Base-by-base conservation (phyloP, 2,113 vertebrate species). In the Aegypius monachus region DNA sequence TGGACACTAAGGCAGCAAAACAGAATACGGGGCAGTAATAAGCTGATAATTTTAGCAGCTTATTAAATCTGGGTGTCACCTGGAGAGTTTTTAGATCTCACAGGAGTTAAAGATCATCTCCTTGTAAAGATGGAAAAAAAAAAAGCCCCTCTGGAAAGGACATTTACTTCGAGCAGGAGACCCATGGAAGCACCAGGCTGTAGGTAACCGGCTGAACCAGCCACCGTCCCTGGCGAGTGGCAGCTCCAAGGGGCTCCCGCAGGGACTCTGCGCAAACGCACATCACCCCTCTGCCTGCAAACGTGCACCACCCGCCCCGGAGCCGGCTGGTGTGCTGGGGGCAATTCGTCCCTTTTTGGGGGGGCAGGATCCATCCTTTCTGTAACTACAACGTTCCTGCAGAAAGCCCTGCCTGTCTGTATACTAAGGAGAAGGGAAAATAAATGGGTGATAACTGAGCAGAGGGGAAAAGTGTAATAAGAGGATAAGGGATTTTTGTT, bases 211-310 rank as follows among this genome's bases (percentile, higher is more conserved):
- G 36, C 40, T 45, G 72, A 48, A 67, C 9, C 32, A 48, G 47
- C 17, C 52, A 29, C 56, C 1, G 2, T 32, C 45, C 52, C 67
- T 2, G 16, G 20, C 1, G 2, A 81, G 62, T 1, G 11, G 71
- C 78, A 86, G 81, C 59, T 79, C 38, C 52, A 3, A 47, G 25
- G 52, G 58, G 70, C 53, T 77, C 45, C 26, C 13, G 17, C 14
- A 15, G 48, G 61, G 71, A 29, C 53, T 31, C 21, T 29, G 47
- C 1, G 23, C 2, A 20, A 42, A 53, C 0, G 4, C 29, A 20
- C 14, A 18, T 42, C 52, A 16, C 15, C 14, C 2, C 0, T 16
- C 26, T 11, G 22, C 5, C 7, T 18, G 42, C 42, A 22, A 32
- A 63, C 0, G 3, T 19, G 40, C 34, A 34, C 13, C 17, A 21